Conservation (phyloP, 1,140 invertebrate genomes). For the Platyura marginata region DNA sequence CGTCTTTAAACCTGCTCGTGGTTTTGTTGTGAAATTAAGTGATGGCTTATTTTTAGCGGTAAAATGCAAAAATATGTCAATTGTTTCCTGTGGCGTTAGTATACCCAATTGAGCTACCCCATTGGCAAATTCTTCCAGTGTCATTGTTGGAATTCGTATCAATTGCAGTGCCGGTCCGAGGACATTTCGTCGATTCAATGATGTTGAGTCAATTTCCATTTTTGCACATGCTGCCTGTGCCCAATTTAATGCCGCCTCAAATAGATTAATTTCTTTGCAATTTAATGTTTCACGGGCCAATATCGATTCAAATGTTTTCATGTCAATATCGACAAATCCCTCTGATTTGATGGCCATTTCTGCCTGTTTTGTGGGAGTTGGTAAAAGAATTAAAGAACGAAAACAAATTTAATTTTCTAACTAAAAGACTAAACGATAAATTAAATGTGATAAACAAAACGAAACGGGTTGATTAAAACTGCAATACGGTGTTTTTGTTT, state of each 20-base stretch:
- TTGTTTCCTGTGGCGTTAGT: constrained; percentile 73
- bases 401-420: neutral
- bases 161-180: constrained; percentile 63
- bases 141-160: constrained; percentile 79
- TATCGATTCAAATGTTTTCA: constrained; percentile 72
- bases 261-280: constrained; percentile 76
- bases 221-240: constrained; percentile 67
- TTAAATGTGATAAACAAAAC: neutral
- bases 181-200: constrained; percentile 49
- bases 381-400: no score
- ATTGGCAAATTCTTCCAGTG: constrained; percentile 78
- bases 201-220: constrained; percentile 55
- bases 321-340: constrained; percentile 81
- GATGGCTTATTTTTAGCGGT: constrained; percentile 66
- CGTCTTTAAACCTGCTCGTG: constrained; percentile 69
- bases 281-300: constrained; percentile 75
- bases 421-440: neutral
- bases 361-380: constrained; percentile 38
- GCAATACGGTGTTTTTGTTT: constrained; percentile 29
- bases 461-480: constrained; percentile 21
- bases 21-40: constrained; percentile 61
- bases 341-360: constrained; percentile 87
- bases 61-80: constrained; percentile 81
- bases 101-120: constrained; percentile 76
- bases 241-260: constrained; percentile 80